Evolutionary conservation across 1,140 invertebrate genomes (phyloP).

Genomic region (Amyelois transitella): DNA sequence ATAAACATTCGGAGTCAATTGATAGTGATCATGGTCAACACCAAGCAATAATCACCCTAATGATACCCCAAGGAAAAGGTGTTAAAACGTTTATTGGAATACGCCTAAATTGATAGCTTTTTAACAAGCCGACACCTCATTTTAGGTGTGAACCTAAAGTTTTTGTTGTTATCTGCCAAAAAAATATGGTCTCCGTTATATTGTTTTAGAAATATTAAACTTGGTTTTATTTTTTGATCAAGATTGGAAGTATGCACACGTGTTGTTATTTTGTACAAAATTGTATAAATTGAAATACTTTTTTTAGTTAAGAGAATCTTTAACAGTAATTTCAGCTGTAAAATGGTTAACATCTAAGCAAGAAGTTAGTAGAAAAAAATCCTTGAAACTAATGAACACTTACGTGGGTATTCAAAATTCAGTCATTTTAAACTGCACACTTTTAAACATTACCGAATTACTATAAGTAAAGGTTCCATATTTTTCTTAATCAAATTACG

Average conservation of each 20-base stretch:
- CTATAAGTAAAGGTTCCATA: neutral
- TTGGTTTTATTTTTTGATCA: neutral
- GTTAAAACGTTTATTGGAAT: conserved; percentile 73
- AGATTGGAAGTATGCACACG: too few relatives aligned
- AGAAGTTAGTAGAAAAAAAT: too few relatives aligned
- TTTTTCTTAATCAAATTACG: neutral
- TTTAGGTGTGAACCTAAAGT: conserved; percentile 40
- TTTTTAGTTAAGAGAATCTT: too few relatives aligned
- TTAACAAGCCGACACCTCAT: conserved; percentile 64
- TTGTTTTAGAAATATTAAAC: neutral
- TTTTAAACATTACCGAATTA: neutral
- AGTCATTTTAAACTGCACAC: too few relatives aligned
- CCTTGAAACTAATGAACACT: too few relatives aligned
- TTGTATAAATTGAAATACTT: too few relatives aligned
- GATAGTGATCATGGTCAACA: conserved; percentile 16
- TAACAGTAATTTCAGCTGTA: too few relatives aligned
- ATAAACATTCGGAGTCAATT: conserved; percentile 9
- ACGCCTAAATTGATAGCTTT: conserved; percentile 68
- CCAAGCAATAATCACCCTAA: conserved; percentile 59
- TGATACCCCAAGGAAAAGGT: conserved; percentile 68
- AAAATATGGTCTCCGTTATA: neutral
- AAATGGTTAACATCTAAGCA: too few relatives aligned
- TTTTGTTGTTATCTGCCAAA: conserved; percentile 15
- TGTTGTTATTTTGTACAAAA: too few relatives aligned
- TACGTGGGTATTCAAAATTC: too few relatives aligned